Base-by-base conservation (phyloP, 1,140 invertebrate genomes). In the Drosophila lowei region DNA sequence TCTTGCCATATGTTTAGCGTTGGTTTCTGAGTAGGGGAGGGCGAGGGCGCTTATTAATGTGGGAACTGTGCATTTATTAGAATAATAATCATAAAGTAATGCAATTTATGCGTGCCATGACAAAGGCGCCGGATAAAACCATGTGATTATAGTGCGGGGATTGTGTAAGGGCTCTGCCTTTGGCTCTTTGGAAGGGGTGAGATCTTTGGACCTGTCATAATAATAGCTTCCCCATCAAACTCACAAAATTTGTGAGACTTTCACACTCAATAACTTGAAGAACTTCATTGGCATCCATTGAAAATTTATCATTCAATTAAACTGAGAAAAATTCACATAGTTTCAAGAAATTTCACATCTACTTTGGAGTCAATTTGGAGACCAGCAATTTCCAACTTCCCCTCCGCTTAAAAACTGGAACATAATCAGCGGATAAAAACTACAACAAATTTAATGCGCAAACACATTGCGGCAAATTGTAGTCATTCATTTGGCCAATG, bases 21-120 rank as follows among this genome's bases (percentile, higher is more conserved):
- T 52, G 18, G 72, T 72, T 65, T 71, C 72, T 81, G 42, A 3
- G 11, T 11, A 34, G 30, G 3, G 30, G 11, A 38, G 55, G 71
- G 72, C 70, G 11, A 38, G 59, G 71, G 77, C 70, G 78, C 61
- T 77, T 85, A 81, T 81, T 85, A 80, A 86, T 85, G 80, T 85
- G 81, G 81, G 81, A 85, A 81, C 57, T 59, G 60, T 25, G 80
- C 68, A 85, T 77, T 75, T 77, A 86, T 85, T 85, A 85, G 81
- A 85, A 85, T 85, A 75, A 75, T 86, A 81, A 86, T 61, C 65
- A 81, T 77, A 71, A 86, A 66, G 67, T 77, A 81, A 74, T 72
- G 61, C 63, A 77, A 77, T 80, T 86, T 86, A 84, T 84, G 80
- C 77, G 81, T 86, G 72, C 68, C 72, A 77, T 60, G 61, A 73